Base-by-base conservation (phyloP, 2,888 invertebrate genomes). In the Volucella bombylans region DNA sequence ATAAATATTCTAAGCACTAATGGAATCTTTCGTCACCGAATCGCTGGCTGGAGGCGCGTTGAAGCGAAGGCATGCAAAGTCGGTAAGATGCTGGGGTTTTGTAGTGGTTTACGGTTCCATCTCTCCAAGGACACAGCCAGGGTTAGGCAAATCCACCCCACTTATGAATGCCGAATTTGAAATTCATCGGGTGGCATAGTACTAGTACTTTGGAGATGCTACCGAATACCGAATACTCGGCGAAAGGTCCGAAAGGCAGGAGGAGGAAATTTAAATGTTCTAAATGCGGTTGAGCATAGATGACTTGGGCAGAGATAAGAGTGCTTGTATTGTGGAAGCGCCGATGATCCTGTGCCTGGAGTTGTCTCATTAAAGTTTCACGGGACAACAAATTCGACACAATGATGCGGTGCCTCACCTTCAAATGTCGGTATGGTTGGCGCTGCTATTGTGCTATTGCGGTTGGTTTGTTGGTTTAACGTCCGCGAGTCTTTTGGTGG, bases 1-100 rank as follows among this genome's bases (percentile, higher is more conserved):
- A 77, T 67, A 82, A 76, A 82, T 76, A 82, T 82, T 82, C 77
- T 72, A 61, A 77, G 31, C 59, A 72, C 72, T 72, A 76, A 77
- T 77, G 72, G 77, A 67, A 72, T 67, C 67, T 64, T 77, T 62
- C 72, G 67, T 50, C 47, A 39, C 50, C 18, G 47, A 23, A n/a
- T n/a, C n/a, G 15, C 38, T 31, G 31, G 31, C 31, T 31, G 31
- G 31, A 45, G 45, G 11, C 41, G 45, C 43, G 18, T 12, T 15
- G 8, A 11, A 31, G 38, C 23, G 31, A 31, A 31, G 31, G 6
- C 6, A 55, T 23, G 18, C 18, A 12, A 23, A 12, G 55, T 49
- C 11, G 61, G 11, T 14, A n/a, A 54, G 45, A 45, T 49, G 38
- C 31, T 38, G 15, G 8, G 9, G 50, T 38, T 41, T 9, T 47